Evolutionary conservation across 2,797 vertebrate genomes (phyloP).

Genomic region (Pseudochaenichthys georgianus): DNA sequence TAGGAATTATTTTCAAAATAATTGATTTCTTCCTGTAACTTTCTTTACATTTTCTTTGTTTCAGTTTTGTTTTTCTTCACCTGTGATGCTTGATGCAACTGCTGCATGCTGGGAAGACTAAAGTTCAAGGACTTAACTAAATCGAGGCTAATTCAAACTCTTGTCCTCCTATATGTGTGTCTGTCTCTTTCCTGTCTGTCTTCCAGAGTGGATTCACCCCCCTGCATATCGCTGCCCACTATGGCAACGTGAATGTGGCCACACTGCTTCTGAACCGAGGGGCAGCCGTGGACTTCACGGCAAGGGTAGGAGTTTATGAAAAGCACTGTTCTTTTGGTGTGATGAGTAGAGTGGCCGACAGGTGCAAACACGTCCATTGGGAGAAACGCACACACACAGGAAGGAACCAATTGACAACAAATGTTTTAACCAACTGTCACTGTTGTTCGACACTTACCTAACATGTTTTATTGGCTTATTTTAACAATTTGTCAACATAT

Average conservation of each 20-base stretch:
- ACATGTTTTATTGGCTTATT: too few species aligned
- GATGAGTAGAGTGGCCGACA: neutral
- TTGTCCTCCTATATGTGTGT: slow-evolving; percentile 44
- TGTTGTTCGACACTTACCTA: too few species aligned
- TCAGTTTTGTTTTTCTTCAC: slow-evolving; percentile 53
- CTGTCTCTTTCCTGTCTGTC: slow-evolving; percentile 59
- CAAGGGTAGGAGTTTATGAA: slow-evolving; percentile 84
- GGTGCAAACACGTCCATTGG: too few species aligned
- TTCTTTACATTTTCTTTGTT: slow-evolving; percentile 28
- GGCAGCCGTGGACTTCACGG: slow-evolving; percentile 97
- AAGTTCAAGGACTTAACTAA: neutral
- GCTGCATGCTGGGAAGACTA: slow-evolving; percentile 81
- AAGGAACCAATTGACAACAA: too few species aligned
- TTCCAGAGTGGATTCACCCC: slow-evolving; percentile 97
- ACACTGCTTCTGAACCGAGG: slow-evolving; percentile 96
- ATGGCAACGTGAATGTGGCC: slow-evolving; percentile 97
- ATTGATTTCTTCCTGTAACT: neutral
- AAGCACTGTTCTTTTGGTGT: too few species aligned
- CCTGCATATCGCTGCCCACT: slow-evolving; percentile 97
- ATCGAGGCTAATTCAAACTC: slow-evolving; percentile 37
- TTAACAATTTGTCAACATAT: too few species aligned
- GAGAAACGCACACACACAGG: too few species aligned
- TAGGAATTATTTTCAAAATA: neutral
- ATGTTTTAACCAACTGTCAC: too few species aligned
- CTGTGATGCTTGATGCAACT: slow-evolving; percentile 73